Evolutionary conservation across 2,113 vertebrate genomes (phyloP), one percentile per base, ranked within the genome.

Genomic region (Cettia cetti): DNA sequence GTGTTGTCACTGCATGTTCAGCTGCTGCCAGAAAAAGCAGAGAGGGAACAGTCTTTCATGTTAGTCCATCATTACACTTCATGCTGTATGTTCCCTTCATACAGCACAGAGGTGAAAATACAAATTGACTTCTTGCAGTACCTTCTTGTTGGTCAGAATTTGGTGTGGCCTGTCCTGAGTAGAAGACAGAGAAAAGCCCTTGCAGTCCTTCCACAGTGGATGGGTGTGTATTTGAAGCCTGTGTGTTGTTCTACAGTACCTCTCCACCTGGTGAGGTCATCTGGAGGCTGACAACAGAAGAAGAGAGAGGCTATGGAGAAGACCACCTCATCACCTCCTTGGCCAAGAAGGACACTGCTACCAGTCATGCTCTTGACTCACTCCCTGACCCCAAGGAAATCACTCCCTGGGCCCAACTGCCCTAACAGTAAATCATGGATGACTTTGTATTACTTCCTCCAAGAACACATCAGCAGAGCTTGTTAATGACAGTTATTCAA

Each of bases 1-100:
- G 76, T 92, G 86, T 77, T 97, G 96, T 97, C 56, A 64, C 86
- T 94, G 93, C 87, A 96, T 61, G 91, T 96, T 96, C 86, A 82
- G 52, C 78, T 83, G 77, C 70, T 97, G 97, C 96, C 97, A 98
- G 85, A 93, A 96, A 98, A 97, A 97, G 95, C 94, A 98, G 89
- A 95, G 82, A 93, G 47, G 82, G 85, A 97, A 93, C 75, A 40
- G 4, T 82, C 40, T 80, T 81, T 65, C n/a, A 89, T 80, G 75
- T 94, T 77, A 69, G 59, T 70, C 74, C 94, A 8, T 92, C 91
- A 20, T 47, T 78, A 52, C 74, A 82, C 17, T 90, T 83, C 50
- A 49, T 65, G 33, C 53, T 77, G 19, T 53, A 56, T 47, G 39
- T 59, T 90, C 35, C 44, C 63, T 86, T 40, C 57, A n/a, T n/a